Percentiles rank a stretch among this genome's conserved stretches.
These are phyloP conservation scores for Hypselothyrea guttata DNA, from an alignment of 2,888 invertebrate species.

Conservation along the genomic window DNA sequence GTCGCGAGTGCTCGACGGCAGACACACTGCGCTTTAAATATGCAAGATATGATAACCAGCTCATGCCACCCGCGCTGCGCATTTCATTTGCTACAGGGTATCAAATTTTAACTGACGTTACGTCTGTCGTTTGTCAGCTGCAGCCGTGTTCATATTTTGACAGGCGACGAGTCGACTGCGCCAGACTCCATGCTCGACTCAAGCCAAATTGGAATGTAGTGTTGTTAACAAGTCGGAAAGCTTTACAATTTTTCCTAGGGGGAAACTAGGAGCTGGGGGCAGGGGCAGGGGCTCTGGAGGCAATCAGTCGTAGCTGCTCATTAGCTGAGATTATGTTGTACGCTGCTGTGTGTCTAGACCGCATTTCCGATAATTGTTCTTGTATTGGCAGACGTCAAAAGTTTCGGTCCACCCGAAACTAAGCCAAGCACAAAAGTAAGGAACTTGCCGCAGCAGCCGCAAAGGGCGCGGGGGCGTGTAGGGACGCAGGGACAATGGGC, in stretches of 20 bases:
- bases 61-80: neutral
- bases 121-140: constrained; percentile 37
- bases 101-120: constrained; percentile 6
- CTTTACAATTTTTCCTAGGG: constrained; percentile 5
- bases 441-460: constrained; percentile 47
- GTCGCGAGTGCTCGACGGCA: neutral
- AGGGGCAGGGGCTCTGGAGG: constrained; percentile 3
- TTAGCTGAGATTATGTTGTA: constrained; percentile 61
- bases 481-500: constrained; percentile 47
- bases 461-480: no score
- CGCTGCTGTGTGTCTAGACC: constrained; percentile 58
- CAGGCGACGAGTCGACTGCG: constrained; percentile 12
- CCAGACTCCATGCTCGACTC: no score
- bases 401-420: constrained; percentile 52
- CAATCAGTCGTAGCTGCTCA: constrained; percentile 51
- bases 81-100: constrained; percentile 8
- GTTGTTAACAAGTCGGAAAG: no score
- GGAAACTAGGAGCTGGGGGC: neutral
- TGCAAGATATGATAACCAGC: neutral
- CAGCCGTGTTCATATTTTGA: constrained; percentile 41
- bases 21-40: no score
- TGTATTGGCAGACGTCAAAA: constrained; percentile 67
- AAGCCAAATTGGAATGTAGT: no score
- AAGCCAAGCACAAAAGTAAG: constrained; percentile 60
- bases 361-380: constrained; percentile 74